Evolutionary conservation across 2,113 vertebrate species (phyloP).

Genomic region (Anarhynchus alexandrinus): DNA sequence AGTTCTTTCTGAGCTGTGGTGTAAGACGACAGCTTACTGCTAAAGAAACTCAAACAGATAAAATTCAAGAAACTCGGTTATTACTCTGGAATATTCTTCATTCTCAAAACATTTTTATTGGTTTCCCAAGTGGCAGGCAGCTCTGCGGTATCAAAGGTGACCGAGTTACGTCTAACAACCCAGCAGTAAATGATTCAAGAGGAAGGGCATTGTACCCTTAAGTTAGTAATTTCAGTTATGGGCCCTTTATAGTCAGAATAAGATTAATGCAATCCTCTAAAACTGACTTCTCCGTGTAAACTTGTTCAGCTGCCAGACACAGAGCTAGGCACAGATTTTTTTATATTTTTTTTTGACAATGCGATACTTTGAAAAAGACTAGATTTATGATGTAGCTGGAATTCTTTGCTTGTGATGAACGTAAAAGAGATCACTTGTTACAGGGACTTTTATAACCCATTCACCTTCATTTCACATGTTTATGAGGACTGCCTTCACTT

Average conservation of each 20-base stretch:
- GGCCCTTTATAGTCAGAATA: slow-evolving; percentile 59
- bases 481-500: slow-evolving; percentile 76
- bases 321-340: slow-evolving; percentile 45
- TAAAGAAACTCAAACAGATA: background rate
- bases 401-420: slow-evolving; percentile 75
- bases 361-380: slow-evolving; percentile 67
- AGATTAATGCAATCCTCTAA: slow-evolving; percentile 63
- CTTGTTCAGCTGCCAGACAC: slow-evolving; percentile 67
- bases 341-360: slow-evolving; percentile 49
- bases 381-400: slow-evolving; percentile 77
- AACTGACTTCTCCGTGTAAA: slow-evolving; percentile 48
- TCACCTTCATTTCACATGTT: slow-evolving; percentile 78
- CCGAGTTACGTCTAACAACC: slow-evolving; percentile 41
- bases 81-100: slow-evolving; percentile 27
- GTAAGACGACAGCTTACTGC: background rate
- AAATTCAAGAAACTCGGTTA: background rate
- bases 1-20: background rate
- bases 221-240: slow-evolving; percentile 60
- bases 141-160: slow-evolving; percentile 66
- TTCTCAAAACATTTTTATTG: background rate
- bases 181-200: slow-evolving; percentile 70
- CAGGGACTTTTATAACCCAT: slow-evolving; percentile 77
- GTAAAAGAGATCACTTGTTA: slow-evolving; percentile 74
- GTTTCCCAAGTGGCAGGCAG: slow-evolving; percentile 49
- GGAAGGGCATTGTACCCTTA: slow-evolving; percentile 60